A percentile compares a stretch with the other conserved stretches of the same genome.
These are phyloP conservation scores for Tiphia femorata DNA, from an alignment of 2,888 invertebrate genomes.

Conservation along the genomic window DNA sequence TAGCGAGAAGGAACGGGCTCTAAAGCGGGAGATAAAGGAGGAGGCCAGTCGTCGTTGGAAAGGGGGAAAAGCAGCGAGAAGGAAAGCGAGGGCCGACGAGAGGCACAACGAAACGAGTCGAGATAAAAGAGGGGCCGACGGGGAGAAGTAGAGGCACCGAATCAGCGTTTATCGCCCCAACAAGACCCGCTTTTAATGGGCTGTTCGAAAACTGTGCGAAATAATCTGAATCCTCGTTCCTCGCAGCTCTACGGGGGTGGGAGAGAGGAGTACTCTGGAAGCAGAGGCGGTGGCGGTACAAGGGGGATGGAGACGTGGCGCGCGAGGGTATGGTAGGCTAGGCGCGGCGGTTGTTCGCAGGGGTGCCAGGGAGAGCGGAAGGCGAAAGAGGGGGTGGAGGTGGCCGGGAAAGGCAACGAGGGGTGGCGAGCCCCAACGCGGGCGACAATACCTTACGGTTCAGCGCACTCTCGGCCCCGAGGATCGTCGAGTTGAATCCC, in stretches of 20 bases:
- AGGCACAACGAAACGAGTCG: conserved; percentile 8
- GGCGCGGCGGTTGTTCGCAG: neutral
- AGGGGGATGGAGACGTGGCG: neutral
- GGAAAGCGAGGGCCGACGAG: neutral
- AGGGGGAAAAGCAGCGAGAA: conserved; percentile 3
- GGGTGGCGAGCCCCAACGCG: conserved; percentile 30
- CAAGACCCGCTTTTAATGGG: conserved; percentile 61
- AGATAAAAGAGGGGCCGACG: conserved; percentile 6
- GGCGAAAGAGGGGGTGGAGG: conserved; percentile 24
- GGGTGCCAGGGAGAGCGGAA: neutral
- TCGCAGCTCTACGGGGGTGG: neutral
- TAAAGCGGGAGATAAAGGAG: too few species aligned
- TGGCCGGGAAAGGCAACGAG: conserved; percentile 36
- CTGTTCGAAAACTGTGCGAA: conserved; percentile 64
- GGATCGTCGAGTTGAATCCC: conserved; percentile 43
- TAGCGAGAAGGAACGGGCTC: too few species aligned
- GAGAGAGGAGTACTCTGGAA: conserved; percentile 7
- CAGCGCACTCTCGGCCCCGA: conserved; percentile 52
- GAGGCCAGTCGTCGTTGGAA: too few species aligned
- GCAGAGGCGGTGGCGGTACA: conserved; percentile 35
- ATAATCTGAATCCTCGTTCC: conserved; percentile 49
- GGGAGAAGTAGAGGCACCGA: conserved; percentile 38
- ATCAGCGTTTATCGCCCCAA: conserved; percentile 63
- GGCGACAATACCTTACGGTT: conserved; percentile 63
- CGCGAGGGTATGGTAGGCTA: neutral